phyloP scores from a whole-genome alignment of 1,140 invertebrate genomes.

The Caerostris extrusa region DNA sequence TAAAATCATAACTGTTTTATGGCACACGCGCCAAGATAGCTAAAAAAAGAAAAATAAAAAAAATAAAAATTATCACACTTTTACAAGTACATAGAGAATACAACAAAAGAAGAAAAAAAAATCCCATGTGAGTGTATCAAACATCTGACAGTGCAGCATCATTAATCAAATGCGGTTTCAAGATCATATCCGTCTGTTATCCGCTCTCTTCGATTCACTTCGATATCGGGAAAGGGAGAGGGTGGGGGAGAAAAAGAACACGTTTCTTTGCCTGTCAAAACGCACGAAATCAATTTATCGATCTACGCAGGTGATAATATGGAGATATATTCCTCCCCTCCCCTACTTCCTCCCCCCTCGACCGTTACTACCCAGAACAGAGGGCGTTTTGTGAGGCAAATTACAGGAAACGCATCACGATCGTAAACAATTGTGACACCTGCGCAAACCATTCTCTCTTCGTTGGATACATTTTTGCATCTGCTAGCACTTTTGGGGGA shows the following conservation, averaged over 20 bases:
- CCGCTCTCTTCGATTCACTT: not conserved
- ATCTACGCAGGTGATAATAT: conserved; percentile 51
- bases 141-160: not conserved
- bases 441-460: conserved; percentile 31
- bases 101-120: too few relatives aligned
- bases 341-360: not conserved
- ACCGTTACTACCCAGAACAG: conserved; percentile 9
- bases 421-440: conserved; percentile 65
- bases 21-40: too few relatives aligned
- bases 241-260: not conserved
- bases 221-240: too few relatives aligned
- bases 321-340: not conserved
- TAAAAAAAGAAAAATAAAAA: too few relatives aligned
- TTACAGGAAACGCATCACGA: conserved; percentile 42
- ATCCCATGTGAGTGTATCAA: not conserved
- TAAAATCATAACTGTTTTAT: too few relatives aligned
- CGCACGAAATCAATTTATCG: conserved; percentile 48
- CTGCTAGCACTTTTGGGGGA: not conserved
- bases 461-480: conserved; percentile 21
- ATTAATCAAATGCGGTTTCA: not conserved
- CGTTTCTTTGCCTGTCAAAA: conserved; percentile 16
- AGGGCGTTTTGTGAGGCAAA: not conserved
- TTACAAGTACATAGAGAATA: too few relatives aligned
- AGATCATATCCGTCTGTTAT: not conserved
- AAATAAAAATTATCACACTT: too few relatives aligned